Evolutionary conservation across 2,797 vertebrate genomes (phyloP).

Genomic region (Hemitrygon akajei): DNA sequence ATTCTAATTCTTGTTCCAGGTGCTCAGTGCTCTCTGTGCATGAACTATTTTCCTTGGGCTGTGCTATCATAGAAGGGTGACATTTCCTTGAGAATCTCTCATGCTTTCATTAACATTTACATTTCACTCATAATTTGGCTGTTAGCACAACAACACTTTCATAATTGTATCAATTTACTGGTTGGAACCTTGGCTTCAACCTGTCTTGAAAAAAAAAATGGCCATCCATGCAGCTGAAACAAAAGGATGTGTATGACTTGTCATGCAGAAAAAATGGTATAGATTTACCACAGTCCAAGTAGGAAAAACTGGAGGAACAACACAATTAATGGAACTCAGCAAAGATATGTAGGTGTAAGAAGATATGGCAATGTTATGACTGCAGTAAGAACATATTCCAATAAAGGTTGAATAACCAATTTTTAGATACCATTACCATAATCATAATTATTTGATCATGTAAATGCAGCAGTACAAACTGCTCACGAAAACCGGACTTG

Average conservation of each 20-base stretch:
- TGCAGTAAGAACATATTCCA: background rate
- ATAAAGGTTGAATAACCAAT: too few species aligned
- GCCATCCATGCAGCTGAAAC: background rate
- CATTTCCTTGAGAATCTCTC: background rate
- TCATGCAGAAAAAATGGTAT: background rate
- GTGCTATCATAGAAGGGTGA: background rate
- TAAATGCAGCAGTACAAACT: background rate
- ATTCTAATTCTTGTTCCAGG: background rate
- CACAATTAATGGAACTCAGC: background rate
- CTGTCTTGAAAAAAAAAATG: background rate
- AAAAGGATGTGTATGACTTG: background rate
- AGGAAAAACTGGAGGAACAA: background rate
- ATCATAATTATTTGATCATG: too few species aligned
- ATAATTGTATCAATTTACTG: background rate
- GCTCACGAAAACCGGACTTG: background rate
- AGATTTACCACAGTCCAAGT: background rate
- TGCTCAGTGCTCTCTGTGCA: background rate
- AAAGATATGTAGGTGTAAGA: background rate
- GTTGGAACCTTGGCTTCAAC: background rate
- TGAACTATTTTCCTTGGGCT: background rate
- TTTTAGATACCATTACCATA: background rate
- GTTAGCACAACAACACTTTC: background rate
- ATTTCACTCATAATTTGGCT: background rate
- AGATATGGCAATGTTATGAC: background rate
- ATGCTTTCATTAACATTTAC: background rate